These are phyloP conservation scores for Chrysolophus pictus DNA, from an alignment of 2,797 vertebrate species.

Conservation along the genomic window DNA sequence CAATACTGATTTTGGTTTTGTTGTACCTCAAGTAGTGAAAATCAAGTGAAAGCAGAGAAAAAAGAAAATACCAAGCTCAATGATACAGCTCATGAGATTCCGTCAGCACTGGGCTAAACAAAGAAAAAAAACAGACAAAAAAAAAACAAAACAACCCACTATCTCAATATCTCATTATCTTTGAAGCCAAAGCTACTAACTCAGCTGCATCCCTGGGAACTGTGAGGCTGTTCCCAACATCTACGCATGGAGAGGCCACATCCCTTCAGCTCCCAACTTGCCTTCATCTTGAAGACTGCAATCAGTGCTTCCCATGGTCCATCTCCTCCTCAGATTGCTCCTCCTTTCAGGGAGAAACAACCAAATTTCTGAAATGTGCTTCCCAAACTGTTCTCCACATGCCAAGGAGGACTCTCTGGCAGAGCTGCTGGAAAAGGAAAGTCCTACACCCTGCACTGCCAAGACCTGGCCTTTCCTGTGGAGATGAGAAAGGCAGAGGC, in stretches of 20 bases:
- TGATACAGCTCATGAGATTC: neutral
- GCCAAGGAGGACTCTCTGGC: fast-evolving
- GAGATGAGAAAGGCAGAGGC: neutral
- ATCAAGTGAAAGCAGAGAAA: neutral
- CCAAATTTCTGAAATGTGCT: neutral
- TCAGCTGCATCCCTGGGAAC: neutral
- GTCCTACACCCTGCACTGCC: neutral
- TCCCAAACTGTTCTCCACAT: neutral
- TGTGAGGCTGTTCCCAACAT: neutral
- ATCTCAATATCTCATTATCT: neutral
- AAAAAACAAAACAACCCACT: fast-evolving
- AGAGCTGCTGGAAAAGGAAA: neutral
- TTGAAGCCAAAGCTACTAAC: neutral
- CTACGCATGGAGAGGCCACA: no score
- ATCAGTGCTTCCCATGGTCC: neutral
- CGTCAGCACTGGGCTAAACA: neutral
- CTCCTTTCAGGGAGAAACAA: neutral
- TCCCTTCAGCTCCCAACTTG: neutral
- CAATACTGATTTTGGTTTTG: neutral
- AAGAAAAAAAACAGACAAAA: neutral
- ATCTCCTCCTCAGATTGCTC: neutral
- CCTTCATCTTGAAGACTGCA: neutral
- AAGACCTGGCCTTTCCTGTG: fast-evolving
- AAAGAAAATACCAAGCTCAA: neutral
- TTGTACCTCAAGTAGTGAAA: neutral